These are phyloP conservation scores for Morpho deidamia DNA, from an alignment of 2,888 invertebrate species.

Conservation along the genomic window DNA sequence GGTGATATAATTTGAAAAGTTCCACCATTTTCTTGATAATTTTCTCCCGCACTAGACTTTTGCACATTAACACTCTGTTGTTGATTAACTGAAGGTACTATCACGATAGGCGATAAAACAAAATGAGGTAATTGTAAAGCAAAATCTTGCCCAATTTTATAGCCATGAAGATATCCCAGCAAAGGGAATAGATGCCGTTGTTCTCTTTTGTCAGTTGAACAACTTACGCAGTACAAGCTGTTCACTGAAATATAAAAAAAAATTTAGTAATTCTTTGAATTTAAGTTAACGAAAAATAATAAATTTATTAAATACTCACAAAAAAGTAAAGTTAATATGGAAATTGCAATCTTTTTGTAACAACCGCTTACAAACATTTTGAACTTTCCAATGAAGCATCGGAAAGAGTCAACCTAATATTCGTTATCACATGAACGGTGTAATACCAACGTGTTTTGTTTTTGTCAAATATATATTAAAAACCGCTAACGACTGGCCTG, in stretches of 20 bases:
- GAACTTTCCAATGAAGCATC: constrained; percentile 35
- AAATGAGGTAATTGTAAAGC: constrained; percentile 31
- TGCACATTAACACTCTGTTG: constrained; percentile 37
- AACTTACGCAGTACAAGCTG: constrained; percentile 11
- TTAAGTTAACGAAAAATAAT: not conserved
- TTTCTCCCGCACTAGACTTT: constrained; percentile 29
- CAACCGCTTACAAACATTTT: constrained; percentile 46
- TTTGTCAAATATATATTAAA: too few species aligned
- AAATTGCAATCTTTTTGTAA: constrained; percentile 30
- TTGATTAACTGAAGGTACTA: constrained; percentile 38
- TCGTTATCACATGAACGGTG: constrained; percentile 30
- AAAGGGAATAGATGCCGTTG: constrained; percentile 31
- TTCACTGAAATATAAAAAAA: constrained; percentile 26
- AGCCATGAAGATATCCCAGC: constrained; percentile 35
- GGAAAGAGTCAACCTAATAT: constrained; percentile 20
- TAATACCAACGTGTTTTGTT: constrained; percentile 25
- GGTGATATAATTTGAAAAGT: constrained; percentile 26
- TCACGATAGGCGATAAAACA: constrained; percentile 34
- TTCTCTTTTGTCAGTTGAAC: constrained; percentile 18
- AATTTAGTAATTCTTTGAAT: not conserved
- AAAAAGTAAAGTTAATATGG: constrained; percentile 22
- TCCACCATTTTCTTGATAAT: constrained; percentile 30
- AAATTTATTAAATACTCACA: constrained; percentile 28
- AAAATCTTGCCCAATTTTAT: constrained; percentile 35
- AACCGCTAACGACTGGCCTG: too few species aligned